Evolutionary conservation across 2,888 invertebrate genomes (phyloP), one percentile per base, ranked within the genome.

Genomic region (Suillia variegata): DNA sequence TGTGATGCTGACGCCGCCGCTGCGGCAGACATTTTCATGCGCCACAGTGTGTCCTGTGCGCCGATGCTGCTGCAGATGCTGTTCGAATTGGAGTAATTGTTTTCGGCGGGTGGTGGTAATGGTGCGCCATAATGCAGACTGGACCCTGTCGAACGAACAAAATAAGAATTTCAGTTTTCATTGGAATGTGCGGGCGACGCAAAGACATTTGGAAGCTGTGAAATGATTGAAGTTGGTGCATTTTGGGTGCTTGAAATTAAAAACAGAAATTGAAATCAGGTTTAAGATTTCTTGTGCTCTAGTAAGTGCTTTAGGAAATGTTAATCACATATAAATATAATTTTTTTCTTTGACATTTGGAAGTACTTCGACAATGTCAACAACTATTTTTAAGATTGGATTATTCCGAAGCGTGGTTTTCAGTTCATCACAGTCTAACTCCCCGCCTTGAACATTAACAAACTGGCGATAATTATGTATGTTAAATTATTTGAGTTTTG

Each of bases 21-120:
- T 10, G 70, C 67, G 3, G 76, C 68, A 3, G 78, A 70, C 63
- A 77, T 59, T 57, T 77, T 79, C 13, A 77, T 68, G 12, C 74
- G 73, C 77, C 77, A 77, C 45, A 77, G 67, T 2, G 78, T 77
- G 58, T 77, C 77, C 67, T 78, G 78, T 24, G 71, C 64, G 51
- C 63, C 63, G 49, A 67, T 59, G 59, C 63, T 66, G 51, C 57
- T 57, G 24, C 66, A 73, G 47, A 76, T 64, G 61, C 74, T 74
- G 51, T 73, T 67, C 54, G 79, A 70, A 59, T 76, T 77, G 61
- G 74, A 73, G 38, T 77, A 77, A 74, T 75, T 77, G 57, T 77
- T 77, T 68, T 77, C 78, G 58, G 65, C 21, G 21, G 64, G 63
- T 56, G 67, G 42, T n/a, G n/a, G n/a, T n/a, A n/a, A n/a, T 18